Conservation (phyloP, 2,113 vertebrate species). For the Leptobrachium ailaonicum region DNA sequence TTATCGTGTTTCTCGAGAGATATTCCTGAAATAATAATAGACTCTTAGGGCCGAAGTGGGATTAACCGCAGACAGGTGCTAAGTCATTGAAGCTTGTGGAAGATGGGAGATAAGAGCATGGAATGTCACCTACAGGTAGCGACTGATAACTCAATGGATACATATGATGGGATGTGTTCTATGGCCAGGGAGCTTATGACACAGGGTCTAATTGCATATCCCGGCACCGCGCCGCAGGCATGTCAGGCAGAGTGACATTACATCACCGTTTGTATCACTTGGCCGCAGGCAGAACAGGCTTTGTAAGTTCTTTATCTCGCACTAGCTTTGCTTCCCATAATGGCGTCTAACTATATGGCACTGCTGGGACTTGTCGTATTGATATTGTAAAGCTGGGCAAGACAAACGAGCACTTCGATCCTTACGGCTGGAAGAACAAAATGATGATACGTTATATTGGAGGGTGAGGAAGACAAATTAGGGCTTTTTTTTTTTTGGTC, state of each 20-base stretch:
- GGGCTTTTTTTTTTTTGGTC: too few relatives aligned
- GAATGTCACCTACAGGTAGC: background rate
- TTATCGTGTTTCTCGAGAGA: background rate
- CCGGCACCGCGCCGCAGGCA: background rate
- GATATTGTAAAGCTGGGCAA: too few relatives aligned
- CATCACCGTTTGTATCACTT: background rate
- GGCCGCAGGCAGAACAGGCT: background rate
- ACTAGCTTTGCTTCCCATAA: too few relatives aligned
- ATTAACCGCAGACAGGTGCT: conserved; percentile 3
- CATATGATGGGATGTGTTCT: conserved; percentile 1
- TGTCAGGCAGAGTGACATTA: background rate
- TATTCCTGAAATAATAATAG: background rate
- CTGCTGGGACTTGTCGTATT: too few relatives aligned
- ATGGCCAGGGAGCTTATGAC: background rate
- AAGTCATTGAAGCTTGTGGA: background rate
- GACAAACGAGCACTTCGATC: too few relatives aligned
- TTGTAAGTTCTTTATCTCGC: background rate
- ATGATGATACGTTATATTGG: too few relatives aligned
- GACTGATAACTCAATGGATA: background rate
- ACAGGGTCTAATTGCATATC: background rate
- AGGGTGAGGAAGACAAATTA: too few relatives aligned
- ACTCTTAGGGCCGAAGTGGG: background rate
- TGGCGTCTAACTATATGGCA: too few relatives aligned
- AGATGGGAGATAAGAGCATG: background rate
- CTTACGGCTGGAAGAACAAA: too few relatives aligned